These are phyloP conservation scores for Helicoverpa zea DNA, from an alignment of 1,140 invertebrate genomes.

Conservation along the genomic window DNA sequence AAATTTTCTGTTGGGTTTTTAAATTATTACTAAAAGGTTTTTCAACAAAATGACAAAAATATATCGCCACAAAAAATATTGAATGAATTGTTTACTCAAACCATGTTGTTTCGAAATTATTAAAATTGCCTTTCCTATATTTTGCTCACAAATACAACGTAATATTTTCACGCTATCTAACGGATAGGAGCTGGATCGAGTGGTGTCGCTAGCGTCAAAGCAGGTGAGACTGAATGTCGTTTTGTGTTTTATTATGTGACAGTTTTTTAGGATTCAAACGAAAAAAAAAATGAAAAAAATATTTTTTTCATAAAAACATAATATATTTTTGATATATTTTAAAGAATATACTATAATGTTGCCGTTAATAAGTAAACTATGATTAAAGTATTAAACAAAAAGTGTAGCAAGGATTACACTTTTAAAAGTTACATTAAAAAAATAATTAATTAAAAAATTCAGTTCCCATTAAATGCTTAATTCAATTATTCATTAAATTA, in stretches of 20 bases:
- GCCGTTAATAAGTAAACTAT: no score
- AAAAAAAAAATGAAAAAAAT: not conserved
- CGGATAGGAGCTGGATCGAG: slow-evolving; percentile 77
- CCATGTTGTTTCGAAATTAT: not conserved
- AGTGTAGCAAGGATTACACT: slow-evolving; percentile 49
- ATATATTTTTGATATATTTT: no score
- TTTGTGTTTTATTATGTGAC: slow-evolving; percentile 18
- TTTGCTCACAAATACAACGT: slow-evolving; percentile 26
- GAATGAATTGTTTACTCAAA: no score
- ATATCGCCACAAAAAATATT: no score
- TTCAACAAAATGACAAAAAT: no score
- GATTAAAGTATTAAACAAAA: slow-evolving; percentile 17
- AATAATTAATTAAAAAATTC: not conserved
- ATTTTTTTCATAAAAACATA: no score
- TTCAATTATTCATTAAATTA: slow-evolving; percentile 10
- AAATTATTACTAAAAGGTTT: no score
- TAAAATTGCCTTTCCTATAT: not conserved
- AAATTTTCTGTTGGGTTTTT: no score
- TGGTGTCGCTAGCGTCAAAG: slow-evolving; percentile 72
- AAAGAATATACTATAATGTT: no score
- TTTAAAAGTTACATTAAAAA: slow-evolving; percentile 6
- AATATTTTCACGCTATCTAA: slow-evolving; percentile 58
- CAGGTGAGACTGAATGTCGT: slow-evolving; percentile 76
- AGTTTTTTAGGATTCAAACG: not conserved
- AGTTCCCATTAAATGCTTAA: not conserved